Conservation (phyloP, 53 echinoderm and acorn worm species). For the Astropecten irregularis region DNA sequence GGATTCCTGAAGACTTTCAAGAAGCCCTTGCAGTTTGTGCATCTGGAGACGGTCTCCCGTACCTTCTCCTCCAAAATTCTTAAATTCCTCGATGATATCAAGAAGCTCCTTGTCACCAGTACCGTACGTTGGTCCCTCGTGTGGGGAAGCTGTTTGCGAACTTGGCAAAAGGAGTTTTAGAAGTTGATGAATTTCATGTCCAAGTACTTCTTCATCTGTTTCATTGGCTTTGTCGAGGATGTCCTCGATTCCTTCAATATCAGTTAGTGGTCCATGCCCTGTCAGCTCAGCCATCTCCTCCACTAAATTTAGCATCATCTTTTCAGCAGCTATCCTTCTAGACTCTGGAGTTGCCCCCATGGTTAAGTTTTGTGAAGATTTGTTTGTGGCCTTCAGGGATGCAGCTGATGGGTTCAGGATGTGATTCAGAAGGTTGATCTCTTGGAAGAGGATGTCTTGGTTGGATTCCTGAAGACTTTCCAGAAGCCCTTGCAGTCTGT, state of each 20-base stretch:
- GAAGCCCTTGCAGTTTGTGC: not conserved
- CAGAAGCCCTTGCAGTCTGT: not conserved
- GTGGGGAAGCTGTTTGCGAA: not conserved
- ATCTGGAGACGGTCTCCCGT: not conserved
- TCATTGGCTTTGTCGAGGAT: not conserved
- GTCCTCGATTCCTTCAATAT: not conserved
- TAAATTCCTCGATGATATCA: slow-evolving; percentile 1
- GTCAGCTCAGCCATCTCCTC: not conserved
- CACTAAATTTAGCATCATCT: not conserved
- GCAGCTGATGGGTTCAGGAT: not conserved
- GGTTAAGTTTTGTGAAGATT: no score
- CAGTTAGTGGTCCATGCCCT: not conserved
- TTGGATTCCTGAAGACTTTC: not conserved
- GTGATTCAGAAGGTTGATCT: slow-evolving; percentile 14
- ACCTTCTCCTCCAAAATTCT: not conserved
- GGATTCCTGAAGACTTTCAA: not conserved
- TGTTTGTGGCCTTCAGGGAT: not conserved
- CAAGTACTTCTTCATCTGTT: no score
- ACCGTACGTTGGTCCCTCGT: not conserved
- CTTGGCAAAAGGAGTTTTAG: not conserved
- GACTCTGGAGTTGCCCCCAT: not conserved
- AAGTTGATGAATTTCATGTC: not conserved
- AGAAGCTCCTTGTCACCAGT: not conserved
- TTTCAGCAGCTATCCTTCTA: not conserved
- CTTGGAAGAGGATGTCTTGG: slow-evolving; percentile 13